phyloP scores from a whole-genome alignment of 2,113 vertebrate genomes.

The Sminthopsis crassicaudata region DNA sequence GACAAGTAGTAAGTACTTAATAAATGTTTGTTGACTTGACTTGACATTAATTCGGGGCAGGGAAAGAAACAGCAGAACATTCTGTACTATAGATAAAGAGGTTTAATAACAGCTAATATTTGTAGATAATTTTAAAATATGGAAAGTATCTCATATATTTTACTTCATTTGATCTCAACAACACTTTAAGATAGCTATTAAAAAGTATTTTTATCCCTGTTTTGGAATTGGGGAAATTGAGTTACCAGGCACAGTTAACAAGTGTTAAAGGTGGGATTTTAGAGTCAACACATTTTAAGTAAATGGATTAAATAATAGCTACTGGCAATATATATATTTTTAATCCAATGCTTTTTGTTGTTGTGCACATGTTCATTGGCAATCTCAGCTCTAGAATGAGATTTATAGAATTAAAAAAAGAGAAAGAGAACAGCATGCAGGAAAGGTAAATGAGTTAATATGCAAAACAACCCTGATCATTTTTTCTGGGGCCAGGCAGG shows the following conservation, averaged over 20 bases:
- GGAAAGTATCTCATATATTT: not conserved
- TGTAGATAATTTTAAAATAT: not conserved
- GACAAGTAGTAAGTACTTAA: not conserved
- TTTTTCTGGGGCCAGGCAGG: constrained; percentile 40
- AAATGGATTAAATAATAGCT: not conserved
- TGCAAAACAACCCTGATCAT: not conserved
- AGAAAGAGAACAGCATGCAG: constrained; percentile 30
- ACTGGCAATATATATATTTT: not conserved
- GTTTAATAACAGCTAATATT: not conserved
- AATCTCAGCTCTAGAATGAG: constrained; percentile 34
- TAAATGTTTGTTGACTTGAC: not conserved
- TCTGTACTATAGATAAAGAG: not conserved
- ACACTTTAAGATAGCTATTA: not conserved
- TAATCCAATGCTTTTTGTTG: not conserved
- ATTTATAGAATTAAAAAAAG: constrained; percentile 10
- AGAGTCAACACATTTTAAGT: not conserved
- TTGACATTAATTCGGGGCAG: not conserved
- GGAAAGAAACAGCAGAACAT: not conserved
- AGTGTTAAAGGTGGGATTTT: too few relatives aligned
- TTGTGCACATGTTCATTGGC: not conserved
- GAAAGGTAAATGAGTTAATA: constrained; percentile 12
- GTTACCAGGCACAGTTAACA: not conserved
- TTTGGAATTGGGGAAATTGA: not conserved
- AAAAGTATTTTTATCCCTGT: not conserved
- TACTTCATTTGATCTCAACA: not conserved